Conservation (phyloP, 2,113 vertebrate species). For the Mixornis gularis region DNA sequence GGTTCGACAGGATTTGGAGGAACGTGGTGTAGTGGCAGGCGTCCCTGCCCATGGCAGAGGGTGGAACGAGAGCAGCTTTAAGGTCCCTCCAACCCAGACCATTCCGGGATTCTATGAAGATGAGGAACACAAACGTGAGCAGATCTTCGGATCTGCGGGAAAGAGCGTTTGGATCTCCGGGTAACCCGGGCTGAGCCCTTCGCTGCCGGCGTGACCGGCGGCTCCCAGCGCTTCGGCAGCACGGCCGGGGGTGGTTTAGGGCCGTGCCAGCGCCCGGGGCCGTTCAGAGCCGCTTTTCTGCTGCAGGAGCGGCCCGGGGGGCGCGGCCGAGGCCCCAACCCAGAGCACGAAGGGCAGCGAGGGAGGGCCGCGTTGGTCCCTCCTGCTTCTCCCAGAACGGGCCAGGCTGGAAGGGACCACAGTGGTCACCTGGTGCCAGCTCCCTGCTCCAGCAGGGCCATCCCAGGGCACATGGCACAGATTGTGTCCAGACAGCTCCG, state of each 20-base stretch:
- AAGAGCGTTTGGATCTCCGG: not conserved
- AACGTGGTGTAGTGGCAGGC: not conserved
- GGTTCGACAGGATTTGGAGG: not conserved
- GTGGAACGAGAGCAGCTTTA: not conserved
- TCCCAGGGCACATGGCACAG: not conserved
- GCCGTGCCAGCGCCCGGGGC: not conserved
- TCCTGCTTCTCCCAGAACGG: not conserved
- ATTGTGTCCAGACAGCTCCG: not conserved
- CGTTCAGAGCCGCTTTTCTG: too few relatives aligned
- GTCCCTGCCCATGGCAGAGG: not conserved
- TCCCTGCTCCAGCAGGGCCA: not conserved
- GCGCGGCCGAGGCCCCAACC: not conserved
- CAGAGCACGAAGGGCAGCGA: too few relatives aligned
- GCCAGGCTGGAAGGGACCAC: not conserved
- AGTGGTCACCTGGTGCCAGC: rapidly evolving
- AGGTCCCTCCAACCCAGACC: not conserved
- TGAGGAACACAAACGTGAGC: not conserved
- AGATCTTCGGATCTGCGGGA: not conserved
- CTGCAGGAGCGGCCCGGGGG: not conserved
- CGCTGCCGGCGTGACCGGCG: not conserved
- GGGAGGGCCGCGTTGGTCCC: rapidly evolving
- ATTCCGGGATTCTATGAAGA: not conserved
- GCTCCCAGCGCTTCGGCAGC: not conserved
- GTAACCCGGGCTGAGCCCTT: not conserved
- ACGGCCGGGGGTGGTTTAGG: rapidly evolving